Evolutionary conservation across 2,888 invertebrate genomes (phyloP).

Genomic region (Phyto melanocephala): DNA sequence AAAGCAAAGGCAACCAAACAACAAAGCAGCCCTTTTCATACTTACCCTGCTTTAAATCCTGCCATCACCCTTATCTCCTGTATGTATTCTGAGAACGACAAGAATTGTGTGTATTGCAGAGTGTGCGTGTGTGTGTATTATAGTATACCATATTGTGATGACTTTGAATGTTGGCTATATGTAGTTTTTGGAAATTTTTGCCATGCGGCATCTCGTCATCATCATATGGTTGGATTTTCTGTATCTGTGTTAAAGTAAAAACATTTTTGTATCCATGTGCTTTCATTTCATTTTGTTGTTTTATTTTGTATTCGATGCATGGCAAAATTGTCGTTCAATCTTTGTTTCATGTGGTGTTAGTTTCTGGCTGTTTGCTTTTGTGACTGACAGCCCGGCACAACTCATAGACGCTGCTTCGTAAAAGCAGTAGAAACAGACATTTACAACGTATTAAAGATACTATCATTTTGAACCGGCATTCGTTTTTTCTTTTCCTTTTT

Average conservation of each 20-base stretch:
- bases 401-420: background rate
- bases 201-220: slow-evolving; percentile 48
- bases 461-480: slow-evolving; percentile 55
- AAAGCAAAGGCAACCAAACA: background rate
- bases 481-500: slow-evolving; percentile 1
- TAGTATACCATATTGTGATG: background rate
- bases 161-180: slow-evolving; percentile 37
- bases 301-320: slow-evolving; percentile 32
- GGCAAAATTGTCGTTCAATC: slow-evolving; percentile 26
- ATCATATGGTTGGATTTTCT: slow-evolving; percentile 49
- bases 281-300: slow-evolving; percentile 29
- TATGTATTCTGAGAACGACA: slow-evolving; percentile 27
- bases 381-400: slow-evolving; percentile 36
- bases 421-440: background rate
- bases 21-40: slow-evolving; percentile 9
- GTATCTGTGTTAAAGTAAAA: slow-evolving; percentile 4
- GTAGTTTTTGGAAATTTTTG: slow-evolving; percentile 23
- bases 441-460: slow-evolving; percentile 43
- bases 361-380: slow-evolving; percentile 59
- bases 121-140: background rate
- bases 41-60: slow-evolving; percentile 14
- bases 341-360: slow-evolving; percentile 47
- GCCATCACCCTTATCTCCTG: slow-evolving; percentile 49
- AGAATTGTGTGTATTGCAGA: background rate
- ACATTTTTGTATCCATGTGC: slow-evolving; percentile 32